Evolutionary conservation across 1,140 invertebrate species (phyloP), one percentile per base, ranked within the genome.

Genomic region (Periplaneta americana): DNA sequence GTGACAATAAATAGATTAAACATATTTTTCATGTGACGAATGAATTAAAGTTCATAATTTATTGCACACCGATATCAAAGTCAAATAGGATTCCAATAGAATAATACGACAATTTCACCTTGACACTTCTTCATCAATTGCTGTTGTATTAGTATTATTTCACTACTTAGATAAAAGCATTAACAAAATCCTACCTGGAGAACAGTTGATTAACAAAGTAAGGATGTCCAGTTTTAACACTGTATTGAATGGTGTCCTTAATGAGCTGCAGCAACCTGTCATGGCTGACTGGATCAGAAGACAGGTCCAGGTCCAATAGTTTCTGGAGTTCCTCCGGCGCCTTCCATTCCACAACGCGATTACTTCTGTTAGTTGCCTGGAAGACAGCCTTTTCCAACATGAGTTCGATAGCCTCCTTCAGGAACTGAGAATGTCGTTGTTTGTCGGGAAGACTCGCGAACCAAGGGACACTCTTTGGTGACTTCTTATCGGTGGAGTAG

Each of bases 171-270:
- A n/a, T n/a, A n/a, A n/a, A n/a, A n/a, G n/a, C n/a, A n/a, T n/a
- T n/a, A n/a, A 22, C 13, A 57, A 15, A 13, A 13, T 15, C 76
- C 79, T 84, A 88, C 87, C 87, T 87, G 2, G 95, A 96, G 87
- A 95, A 97, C 5, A 97, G 88, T 85, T 97, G 96, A 86, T 97
- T 97, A 31, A 96, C 92, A 86, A 97, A 97, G 85, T 94, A 95
- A 1, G 95, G 95, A 88, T 97, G 95, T 2, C 94, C 95, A 0
- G 95, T 96, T 87, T 97, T 96, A 1, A 97, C 95, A 74, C 95
- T 96, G 88, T 95, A 96, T 32, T 91, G 89, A 80, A 95, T 93
- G 22, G 95, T 93, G 82, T 93, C 89, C 81, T 91, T 89, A 17
- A 96, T 86, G 28, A 94, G 85, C 13, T 90, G 86, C 11, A 95